Evolutionary conservation across 2,113 vertebrate species (phyloP).

Genomic region (Phyllostomus hastatus): DNA sequence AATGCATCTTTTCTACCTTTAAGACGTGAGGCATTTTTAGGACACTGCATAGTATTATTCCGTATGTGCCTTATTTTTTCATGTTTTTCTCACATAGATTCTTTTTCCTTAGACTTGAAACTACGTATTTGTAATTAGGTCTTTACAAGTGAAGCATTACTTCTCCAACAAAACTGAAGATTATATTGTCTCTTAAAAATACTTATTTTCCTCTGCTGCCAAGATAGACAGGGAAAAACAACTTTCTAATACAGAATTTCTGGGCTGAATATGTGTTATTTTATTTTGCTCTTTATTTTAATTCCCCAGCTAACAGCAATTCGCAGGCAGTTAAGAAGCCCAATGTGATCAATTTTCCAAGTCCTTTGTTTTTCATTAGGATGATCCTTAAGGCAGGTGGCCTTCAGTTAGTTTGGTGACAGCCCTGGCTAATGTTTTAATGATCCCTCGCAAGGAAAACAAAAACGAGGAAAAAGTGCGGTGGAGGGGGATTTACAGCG

Average conservation of each 20-base stretch:
- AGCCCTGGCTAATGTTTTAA: conserved; percentile 73
- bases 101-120: background rate
- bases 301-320: conserved; percentile 65
- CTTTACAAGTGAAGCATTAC: background rate
- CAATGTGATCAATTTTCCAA: conserved; percentile 72
- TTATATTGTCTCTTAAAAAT: background rate
- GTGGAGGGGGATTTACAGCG: conserved; percentile 59
- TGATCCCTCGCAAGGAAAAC: conserved; percentile 58
- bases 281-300: conserved; percentile 30
- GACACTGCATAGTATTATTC: background rate
- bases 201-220: background rate
- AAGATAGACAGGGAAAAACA: background rate
- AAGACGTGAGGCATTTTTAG: conserved; percentile 4
- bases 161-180: conserved; percentile 26
- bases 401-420: conserved; percentile 75
- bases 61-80: background rate
- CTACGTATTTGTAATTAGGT: background rate
- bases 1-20: background rate
- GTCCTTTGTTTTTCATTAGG: conserved; percentile 63
- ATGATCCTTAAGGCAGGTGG: conserved; percentile 67
- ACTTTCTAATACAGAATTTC: background rate
- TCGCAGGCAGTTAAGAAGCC: conserved; percentile 63
- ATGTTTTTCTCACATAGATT: background rate
- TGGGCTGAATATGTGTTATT: background rate
- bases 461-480: conserved; percentile 29